These are phyloP conservation scores for Phainopepla nitens DNA, from an alignment of 2,113 vertebrate species.

Conservation along the genomic window DNA sequence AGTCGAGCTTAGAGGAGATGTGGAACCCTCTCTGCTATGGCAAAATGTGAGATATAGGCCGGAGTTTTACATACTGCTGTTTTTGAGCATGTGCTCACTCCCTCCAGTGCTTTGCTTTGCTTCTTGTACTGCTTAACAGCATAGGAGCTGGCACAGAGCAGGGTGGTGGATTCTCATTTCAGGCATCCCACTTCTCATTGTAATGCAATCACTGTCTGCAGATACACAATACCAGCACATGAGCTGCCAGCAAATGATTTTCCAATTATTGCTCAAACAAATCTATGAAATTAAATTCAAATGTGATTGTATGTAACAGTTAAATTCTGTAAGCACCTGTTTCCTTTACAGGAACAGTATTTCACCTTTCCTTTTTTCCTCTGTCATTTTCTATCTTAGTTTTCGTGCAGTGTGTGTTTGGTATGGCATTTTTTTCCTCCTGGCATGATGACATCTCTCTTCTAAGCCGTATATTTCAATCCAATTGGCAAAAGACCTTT, in stretches of 20 bases:
- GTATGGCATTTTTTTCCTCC: neutral
- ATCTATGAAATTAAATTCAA: slow-evolving; percentile 32
- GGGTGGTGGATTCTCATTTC: slow-evolving; percentile 2
- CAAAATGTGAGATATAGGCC: neutral
- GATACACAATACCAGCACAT: neutral
- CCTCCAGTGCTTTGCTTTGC: slow-evolving; percentile 4
- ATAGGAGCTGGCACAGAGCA: neutral
- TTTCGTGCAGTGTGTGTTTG: neutral
- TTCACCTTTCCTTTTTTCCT: neutral
- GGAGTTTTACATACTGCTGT: neutral
- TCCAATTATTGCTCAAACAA: slow-evolving; percentile 29
- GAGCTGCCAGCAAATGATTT: slow-evolving; percentile 48
- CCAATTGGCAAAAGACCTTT: neutral
- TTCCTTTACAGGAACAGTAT: neutral
- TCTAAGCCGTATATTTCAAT: neutral
- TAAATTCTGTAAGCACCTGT: neutral
- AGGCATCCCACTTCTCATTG: slow-evolving; percentile 18
- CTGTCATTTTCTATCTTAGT: neutral
- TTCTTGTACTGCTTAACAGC: slow-evolving; percentile 15
- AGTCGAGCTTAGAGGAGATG: neutral
- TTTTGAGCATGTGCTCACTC: neutral
- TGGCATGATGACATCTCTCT: neutral
- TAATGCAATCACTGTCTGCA: slow-evolving; percentile 32
- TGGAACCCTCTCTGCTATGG: neutral
- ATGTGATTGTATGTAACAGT: neutral